A percentile compares a stretch with the other conserved stretches of the same genome.
phyloP scores from a whole-genome alignment of 1,140 invertebrate species.

The Kradibia gibbosae region DNA sequence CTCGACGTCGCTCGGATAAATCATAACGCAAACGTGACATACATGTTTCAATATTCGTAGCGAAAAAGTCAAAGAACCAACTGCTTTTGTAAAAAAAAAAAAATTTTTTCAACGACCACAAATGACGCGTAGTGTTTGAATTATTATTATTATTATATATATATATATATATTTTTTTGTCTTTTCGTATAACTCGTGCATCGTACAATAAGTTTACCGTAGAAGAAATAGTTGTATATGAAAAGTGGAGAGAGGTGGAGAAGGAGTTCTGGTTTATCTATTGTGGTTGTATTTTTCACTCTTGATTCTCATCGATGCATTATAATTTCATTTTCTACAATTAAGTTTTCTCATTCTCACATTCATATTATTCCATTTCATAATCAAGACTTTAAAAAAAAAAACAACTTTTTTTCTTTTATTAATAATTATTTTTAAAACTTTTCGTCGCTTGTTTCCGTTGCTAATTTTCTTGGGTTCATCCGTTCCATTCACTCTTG shows the following conservation, averaged over 20 bases:
- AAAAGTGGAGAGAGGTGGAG: slow-evolving; percentile 19
- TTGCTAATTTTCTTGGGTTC: slow-evolving; percentile 35
- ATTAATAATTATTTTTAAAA: slow-evolving; percentile 50
- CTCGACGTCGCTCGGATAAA: slow-evolving; percentile 55
- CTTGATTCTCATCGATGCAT: slow-evolving; percentile 51
- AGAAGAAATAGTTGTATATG: slow-evolving; percentile 30
- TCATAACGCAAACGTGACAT: slow-evolving; percentile 45
- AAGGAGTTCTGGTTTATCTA: slow-evolving; percentile 51
- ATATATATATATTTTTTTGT: not conserved
- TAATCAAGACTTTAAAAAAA: slow-evolving; percentile 61
- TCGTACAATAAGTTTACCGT: slow-evolving; percentile 44
- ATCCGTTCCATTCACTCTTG: slow-evolving; percentile 40
- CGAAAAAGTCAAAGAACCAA: slow-evolving; percentile 47
- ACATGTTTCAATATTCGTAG: slow-evolving; percentile 45
- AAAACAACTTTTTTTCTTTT: slow-evolving; percentile 51
- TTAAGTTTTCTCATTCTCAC: slow-evolving; percentile 52
- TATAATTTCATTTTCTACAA: slow-evolving; percentile 53
- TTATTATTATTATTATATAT: not conserved
- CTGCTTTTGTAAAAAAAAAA: slow-evolving; percentile 36
- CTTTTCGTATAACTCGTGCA: slow-evolving; percentile 37
- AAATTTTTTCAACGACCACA: slow-evolving; percentile 13
- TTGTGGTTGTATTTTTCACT: slow-evolving; percentile 52
- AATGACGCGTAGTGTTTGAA: slow-evolving; percentile 31
- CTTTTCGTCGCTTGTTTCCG: slow-evolving; percentile 45
- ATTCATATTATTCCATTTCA: slow-evolving; percentile 48